These are phyloP conservation scores for Sinocyclocheilus maitianheensis DNA, from an alignment of 2,113 vertebrate species.

Conservation along the genomic window DNA sequence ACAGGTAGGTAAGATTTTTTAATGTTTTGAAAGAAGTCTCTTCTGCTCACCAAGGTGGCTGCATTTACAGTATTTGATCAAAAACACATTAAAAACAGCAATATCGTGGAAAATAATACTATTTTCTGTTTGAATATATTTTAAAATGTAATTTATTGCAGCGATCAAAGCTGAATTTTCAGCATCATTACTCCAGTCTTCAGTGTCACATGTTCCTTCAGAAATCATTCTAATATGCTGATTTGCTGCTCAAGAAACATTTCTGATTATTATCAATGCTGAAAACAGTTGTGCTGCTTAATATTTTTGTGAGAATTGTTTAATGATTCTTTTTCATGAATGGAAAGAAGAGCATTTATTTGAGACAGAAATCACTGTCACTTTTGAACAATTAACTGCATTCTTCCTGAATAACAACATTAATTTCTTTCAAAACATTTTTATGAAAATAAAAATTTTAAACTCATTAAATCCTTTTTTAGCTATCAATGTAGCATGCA, in stretches of 20 bases:
- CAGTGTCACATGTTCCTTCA: background rate
- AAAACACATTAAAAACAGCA: background rate
- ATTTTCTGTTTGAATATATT: background rate
- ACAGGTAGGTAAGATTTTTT: background rate
- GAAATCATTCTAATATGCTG: background rate
- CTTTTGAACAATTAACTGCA: no score
- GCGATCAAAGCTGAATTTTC: background rate
- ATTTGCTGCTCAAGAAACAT: background rate
- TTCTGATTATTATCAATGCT: background rate
- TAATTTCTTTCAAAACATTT: no score
- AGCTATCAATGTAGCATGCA: background rate
- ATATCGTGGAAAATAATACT: background rate
- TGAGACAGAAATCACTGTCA: no score
- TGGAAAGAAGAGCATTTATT: background rate
- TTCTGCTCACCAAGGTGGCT: background rate
- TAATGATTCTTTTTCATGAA: background rate
- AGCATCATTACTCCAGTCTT: background rate
- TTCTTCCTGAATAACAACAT: no score
- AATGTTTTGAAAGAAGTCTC: background rate
- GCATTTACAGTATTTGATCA: background rate
- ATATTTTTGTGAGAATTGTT: background rate
- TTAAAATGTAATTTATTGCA: background rate
- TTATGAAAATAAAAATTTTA: no score
- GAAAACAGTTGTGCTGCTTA: background rate
- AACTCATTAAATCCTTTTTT: background rate